These are phyloP conservation scores for Miniopterus natalensis DNA, from an alignment of 2,113 vertebrate species.

Conservation along the genomic window DNA sequence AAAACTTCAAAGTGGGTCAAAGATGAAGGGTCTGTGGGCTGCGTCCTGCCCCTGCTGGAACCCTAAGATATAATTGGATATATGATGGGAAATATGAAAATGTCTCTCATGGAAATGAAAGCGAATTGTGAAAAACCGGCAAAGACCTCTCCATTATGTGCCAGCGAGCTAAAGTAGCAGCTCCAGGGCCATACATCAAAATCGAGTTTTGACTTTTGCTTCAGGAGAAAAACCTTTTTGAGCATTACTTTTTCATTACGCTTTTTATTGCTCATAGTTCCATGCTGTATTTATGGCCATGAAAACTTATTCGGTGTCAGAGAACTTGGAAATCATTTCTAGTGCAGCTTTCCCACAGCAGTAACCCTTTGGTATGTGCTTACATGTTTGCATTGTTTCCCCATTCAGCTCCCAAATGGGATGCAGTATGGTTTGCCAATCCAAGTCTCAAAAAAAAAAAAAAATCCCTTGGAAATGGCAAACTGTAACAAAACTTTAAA, in stretches of 20 bases:
- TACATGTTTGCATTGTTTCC: constrained; percentile 40
- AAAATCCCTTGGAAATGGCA: not conserved
- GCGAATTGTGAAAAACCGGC: not conserved
- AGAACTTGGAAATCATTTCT: constrained; percentile 20
- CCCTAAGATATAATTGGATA: not conserved
- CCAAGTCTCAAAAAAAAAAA: not conserved
- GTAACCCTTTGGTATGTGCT: constrained; percentile 4
- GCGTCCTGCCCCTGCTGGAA: not conserved
- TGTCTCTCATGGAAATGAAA: not conserved
- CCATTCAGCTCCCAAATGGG: not conserved
- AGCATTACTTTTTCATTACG: not conserved
- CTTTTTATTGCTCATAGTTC: not conserved
- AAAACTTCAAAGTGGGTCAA: not conserved
- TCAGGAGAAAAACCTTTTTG: constrained; percentile 5
- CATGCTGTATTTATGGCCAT: not conserved
- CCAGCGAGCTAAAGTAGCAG: not conserved
- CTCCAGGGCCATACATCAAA: not conserved
- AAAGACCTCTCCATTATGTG: not conserved
- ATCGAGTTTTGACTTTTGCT: constrained; percentile 45
- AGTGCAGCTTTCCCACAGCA: not conserved
- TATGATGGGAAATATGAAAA: not conserved
- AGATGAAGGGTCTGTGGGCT: not conserved
- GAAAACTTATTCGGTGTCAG: constrained; percentile 6
- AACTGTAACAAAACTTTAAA: constrained; percentile 1
- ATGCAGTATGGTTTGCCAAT: not conserved